A percentile compares a stretch with the other conserved stretches of the same genome.
Conservation (phyloP, 2,797 vertebrate genomes). For the Paguma larvata region DNA sequence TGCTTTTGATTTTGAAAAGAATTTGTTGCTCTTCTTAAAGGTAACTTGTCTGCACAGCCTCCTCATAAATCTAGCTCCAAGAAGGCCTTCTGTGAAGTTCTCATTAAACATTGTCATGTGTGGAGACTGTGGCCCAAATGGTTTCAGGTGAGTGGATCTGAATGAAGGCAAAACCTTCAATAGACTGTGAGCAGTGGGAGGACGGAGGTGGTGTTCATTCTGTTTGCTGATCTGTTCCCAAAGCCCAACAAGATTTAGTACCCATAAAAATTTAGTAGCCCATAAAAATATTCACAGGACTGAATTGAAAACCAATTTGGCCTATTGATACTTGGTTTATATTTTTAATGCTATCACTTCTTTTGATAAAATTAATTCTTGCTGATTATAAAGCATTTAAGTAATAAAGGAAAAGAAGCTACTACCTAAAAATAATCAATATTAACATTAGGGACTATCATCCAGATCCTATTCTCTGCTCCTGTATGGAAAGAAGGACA, state of each 20-base stretch:
- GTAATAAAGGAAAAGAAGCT: conserved; percentile 15
- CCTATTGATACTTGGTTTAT: not conserved
- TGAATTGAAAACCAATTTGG: conserved; percentile 35
- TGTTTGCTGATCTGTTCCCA: not conserved
- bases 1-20: conserved; percentile 27
- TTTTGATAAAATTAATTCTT: conserved; percentile 48
- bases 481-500: conserved; percentile 32
- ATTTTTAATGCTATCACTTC: conserved; percentile 37
- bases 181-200: not conserved
- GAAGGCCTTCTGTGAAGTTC: conserved; percentile 20
- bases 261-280: not conserved
- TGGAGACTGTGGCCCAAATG: not conserved
- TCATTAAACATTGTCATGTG: not conserved
- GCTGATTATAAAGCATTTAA: not conserved
- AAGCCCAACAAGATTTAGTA: not conserved
- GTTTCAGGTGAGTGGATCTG: conserved; percentile 35
- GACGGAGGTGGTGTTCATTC: not conserved
- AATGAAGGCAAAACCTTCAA: conserved; percentile 20
- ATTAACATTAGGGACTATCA: conserved; percentile 9
- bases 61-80: conserved; percentile 15
- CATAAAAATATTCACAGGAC: conserved; percentile 29
- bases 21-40: conserved; percentile 11
- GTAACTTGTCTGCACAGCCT: not conserved
- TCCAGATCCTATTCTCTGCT: conserved; percentile 15
- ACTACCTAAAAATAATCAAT: not conserved